These are phyloP conservation scores for Fabriciana adippe DNA, from an alignment of 2,888 invertebrate species.

Conservation along the genomic window DNA sequence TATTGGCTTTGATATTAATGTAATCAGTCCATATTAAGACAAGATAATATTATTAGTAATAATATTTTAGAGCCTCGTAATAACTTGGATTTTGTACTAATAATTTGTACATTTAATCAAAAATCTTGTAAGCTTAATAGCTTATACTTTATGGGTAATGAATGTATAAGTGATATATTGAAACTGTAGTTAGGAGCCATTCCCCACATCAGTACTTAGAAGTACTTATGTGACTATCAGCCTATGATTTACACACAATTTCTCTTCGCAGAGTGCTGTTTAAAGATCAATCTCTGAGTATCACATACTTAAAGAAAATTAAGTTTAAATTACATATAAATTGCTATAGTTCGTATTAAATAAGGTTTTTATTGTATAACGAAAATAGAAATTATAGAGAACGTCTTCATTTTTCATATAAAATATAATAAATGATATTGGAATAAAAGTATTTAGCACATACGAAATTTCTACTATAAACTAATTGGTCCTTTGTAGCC, in stretches of 20 bases:
- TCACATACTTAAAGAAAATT: slow-evolving; percentile 20
- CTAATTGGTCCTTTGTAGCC: slow-evolving; percentile 40
- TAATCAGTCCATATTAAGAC: no score
- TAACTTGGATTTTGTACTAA: no score
- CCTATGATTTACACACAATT: slow-evolving; percentile 25
- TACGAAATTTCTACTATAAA: slow-evolving; percentile 11
- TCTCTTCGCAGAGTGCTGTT: slow-evolving; percentile 17
- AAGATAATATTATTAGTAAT: no score
- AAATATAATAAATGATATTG: slow-evolving; percentile 3
- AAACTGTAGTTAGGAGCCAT: slow-evolving; percentile 20
- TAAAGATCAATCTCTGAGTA: slow-evolving; percentile 11
- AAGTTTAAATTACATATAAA: slow-evolving; percentile 12
- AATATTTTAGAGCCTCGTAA: no score
- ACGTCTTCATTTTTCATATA: neutral
- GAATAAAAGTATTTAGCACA: slow-evolving; percentile 7
- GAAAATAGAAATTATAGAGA: neutral
- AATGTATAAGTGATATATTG: slow-evolving; percentile 7
- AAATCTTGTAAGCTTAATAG: neutral
- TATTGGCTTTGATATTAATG: no score
- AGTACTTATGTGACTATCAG: slow-evolving; percentile 24
- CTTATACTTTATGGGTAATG: neutral
- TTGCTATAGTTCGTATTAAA: neutral
- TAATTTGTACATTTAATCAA: neutral
- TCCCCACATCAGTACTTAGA: slow-evolving; percentile 19
- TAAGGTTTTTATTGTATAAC: neutral